phyloP scores from a whole-genome alignment of 2,888 invertebrate species.

The Acronicta alni region DNA sequence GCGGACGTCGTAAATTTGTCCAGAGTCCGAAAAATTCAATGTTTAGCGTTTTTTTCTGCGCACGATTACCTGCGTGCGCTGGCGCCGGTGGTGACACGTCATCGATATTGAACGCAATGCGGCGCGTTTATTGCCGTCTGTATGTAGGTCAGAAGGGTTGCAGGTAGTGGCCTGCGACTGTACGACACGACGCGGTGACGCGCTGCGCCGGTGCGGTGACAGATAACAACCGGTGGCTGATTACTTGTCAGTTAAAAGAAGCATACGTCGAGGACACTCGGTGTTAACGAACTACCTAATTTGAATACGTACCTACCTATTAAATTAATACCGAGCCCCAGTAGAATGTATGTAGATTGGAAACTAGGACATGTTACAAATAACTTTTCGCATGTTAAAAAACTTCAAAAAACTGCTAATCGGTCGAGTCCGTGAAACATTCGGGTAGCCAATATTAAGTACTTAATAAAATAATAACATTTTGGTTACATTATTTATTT shows the following conservation, averaged over 20 bases:
- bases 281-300: neutral
- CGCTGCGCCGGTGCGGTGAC: neutral
- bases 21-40: conserved; percentile 30
- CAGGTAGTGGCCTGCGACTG: conserved; percentile 40
- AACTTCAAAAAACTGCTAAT: too few species aligned
- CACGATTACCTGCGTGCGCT: conserved; percentile 33
- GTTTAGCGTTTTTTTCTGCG: conserved; percentile 39
- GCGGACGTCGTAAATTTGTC: conserved; percentile 45
- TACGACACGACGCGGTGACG: neutral
- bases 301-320: neutral
- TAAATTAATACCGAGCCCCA: too few species aligned
- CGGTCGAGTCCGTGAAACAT: too few species aligned
- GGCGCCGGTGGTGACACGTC: conserved; percentile 48
- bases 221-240: conserved; percentile 10
- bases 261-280: conserved; percentile 2
- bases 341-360: too few species aligned
- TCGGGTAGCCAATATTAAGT: too few species aligned
- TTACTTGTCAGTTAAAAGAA: conserved; percentile 11
- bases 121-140: conserved; percentile 41
- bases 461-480: too few species aligned
- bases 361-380: too few species aligned
- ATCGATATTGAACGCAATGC: conserved; percentile 21
- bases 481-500: too few species aligned
- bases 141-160: conserved; percentile 56
- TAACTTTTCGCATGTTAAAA: too few species aligned